Base-by-base conservation (phyloP, 2,797 vertebrate genomes). In the Leuciscus waleckii region DNA sequence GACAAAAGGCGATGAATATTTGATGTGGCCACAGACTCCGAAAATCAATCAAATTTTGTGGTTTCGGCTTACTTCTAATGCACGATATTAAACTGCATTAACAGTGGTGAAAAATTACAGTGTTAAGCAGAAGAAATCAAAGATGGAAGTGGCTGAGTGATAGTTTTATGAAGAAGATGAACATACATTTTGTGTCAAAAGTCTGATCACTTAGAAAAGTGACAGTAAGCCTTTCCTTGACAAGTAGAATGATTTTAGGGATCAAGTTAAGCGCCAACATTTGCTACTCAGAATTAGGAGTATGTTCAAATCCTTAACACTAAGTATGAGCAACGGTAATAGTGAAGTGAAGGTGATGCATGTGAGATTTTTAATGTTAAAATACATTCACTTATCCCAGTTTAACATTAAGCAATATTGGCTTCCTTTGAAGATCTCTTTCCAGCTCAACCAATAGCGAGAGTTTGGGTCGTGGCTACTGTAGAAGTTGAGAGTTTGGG, bases 1-100 rank as follows among this genome's bases (percentile, higher is more conserved):
- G 89, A 91, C 90, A 90, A 92, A 80, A 90, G 86, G 79, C 85
- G 67, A 89, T 92, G 81, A 92, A 93, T 92, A 91, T 92, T 93
- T 91, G 67, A 92, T 87, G 88, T 84, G 87, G 87, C 86, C 84
- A 90, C 90, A 87, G 89, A 92, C 88, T 90, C 88, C 49, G 63
- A 83, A 90, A 92, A 90, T 88, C 90, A 92, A 91, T 91, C 89
- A 92, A 89, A 4, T 21, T 16, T 78, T 79, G 76, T 81, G 86
- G 71, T 76, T 67, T 58, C 6, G 9, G 41, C 70, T 54, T 58
- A 56, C 32, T 65, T 46, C 56, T 71, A 65, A 56, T 6, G 21
- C 41, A 65, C n/a, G 4, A 39, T 70, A 14, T 35, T n/a, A 67
- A 46, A 39, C 32, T 51, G 71, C 71, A 76, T 76, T 76, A 65